phyloP scores from a whole-genome alignment of 2,888 invertebrate species.

The Lypha dubia region DNA sequence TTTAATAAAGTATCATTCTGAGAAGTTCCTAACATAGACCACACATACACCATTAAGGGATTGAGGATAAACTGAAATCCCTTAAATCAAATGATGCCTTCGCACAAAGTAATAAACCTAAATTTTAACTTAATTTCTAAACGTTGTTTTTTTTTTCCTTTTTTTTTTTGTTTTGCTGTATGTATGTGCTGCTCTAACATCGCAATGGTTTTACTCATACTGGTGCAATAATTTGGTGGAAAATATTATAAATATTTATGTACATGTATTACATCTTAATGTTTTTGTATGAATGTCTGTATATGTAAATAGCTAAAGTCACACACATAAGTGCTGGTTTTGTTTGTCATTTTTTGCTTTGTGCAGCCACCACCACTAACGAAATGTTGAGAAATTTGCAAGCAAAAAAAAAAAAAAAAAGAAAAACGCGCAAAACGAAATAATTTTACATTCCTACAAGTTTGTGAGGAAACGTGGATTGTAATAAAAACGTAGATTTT shows the following conservation, averaged over 20 bases:
- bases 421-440: too few species aligned
- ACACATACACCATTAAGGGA: background rate
- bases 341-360: too few species aligned
- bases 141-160: background rate
- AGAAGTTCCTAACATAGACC: background rate
- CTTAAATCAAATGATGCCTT: background rate
- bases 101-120: background rate
- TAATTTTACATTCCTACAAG: background rate
- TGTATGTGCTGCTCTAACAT: background rate
- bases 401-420: background rate
- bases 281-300: too few species aligned
- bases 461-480: background rate
- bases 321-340: too few species aligned
- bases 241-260: background rate
- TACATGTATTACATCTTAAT: too few species aligned
- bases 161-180: background rate
- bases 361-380: background rate
- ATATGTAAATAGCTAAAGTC: too few species aligned
- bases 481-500: slow-evolving; percentile 7
- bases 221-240: background rate
- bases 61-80: background rate
- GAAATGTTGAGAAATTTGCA: background rate
- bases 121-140: background rate
- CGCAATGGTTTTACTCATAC: background rate
- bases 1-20: background rate